Base-by-base conservation (phyloP, 2,797 vertebrate genomes). In the Protosalanx chinensis region DNA sequence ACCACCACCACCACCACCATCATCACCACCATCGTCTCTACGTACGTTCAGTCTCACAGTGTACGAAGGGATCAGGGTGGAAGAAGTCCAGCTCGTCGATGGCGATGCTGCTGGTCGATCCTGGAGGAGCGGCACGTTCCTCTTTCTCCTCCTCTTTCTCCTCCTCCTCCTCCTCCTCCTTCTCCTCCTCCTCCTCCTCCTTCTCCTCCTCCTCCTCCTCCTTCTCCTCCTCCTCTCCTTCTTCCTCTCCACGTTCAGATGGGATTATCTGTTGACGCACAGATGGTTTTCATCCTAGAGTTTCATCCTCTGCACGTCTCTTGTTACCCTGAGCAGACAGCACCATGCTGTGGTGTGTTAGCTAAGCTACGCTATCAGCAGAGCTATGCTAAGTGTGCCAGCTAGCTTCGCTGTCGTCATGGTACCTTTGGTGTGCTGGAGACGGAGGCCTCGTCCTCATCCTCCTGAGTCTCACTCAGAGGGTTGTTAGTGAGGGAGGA, bases 21-120 rank as follows among this genome's bases (percentile, higher is more conserved):
- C 41, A 8, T 67, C 46, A 53, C 6, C 7, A 68, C 27, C 16
- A 18, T 35, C 37, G 30, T 29, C 13, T 23, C 27, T 68, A 88
- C 90, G 2, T 85, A 91, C 88, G 81, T 1, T 86, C 86, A 63
- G 74, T 80, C 61, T 90, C 93, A 93, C 96, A 95, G 80, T 93
- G 94, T 83, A 93, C 90, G 64, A 99, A 99, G 72, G 97, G 97
- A 89, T 99, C 94, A 12, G 94, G 92, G 77, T 97, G 93, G 88
- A 95, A 99, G 89, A 99, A 99, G 82, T 98, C 96, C 88, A 98
- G 87, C 65, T 91, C 71, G 0, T 56, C 29, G 71, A 86, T 30
- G 8, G 53, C 46, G 8, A 53, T 32, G 65, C 65, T 56, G 29
- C 29, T 67, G 37, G 64, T 49, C 18, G 35, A 49, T 15, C 7